Conservation (phyloP, 2,113 vertebrate species). For the Amblyopsis rosae region DNA sequence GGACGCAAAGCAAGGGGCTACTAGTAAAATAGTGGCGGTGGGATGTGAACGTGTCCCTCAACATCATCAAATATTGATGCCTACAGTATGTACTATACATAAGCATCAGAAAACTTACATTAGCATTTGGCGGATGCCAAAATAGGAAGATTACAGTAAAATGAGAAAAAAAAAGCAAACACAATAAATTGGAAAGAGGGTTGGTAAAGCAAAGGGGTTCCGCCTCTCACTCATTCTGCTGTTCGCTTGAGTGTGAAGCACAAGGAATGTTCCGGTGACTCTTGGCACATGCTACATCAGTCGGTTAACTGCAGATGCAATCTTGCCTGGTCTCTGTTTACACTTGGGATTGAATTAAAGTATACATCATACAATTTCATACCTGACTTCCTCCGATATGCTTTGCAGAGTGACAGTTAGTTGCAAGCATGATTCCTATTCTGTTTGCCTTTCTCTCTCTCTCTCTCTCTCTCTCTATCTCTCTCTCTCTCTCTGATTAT, state of each 20-base stretch:
- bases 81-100: not conserved
- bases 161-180: conserved; percentile 8
- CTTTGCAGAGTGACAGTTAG: conserved; percentile 60
- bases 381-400: conserved; percentile 65
- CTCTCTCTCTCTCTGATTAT: not conserved
- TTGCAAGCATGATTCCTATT: conserved; percentile 40
- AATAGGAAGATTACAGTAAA: conserved; percentile 28
- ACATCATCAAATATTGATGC: too few species aligned
- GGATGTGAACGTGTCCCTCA: too few species aligned
- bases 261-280: conserved; percentile 32
- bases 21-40: too few species aligned
- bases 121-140: not conserved
- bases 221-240: conserved; percentile 9
- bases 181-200: not conserved
- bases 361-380: conserved; percentile 78
- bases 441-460: conserved; percentile 5
- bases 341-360: conserved; percentile 73
- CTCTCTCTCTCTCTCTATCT: not conserved
- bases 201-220: conserved; percentile 14
- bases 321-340: conserved; percentile 63
- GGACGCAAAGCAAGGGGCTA: too few species aligned
- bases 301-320: conserved; percentile 43
- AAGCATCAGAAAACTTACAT: not conserved
- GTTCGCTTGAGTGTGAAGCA: conserved; percentile 4
- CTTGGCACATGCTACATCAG: conserved; percentile 38